Evolutionary conservation across 2,797 vertebrate species (phyloP), one percentile per base, ranked within the genome.

Genomic region (Hippocampus kuda): DNA sequence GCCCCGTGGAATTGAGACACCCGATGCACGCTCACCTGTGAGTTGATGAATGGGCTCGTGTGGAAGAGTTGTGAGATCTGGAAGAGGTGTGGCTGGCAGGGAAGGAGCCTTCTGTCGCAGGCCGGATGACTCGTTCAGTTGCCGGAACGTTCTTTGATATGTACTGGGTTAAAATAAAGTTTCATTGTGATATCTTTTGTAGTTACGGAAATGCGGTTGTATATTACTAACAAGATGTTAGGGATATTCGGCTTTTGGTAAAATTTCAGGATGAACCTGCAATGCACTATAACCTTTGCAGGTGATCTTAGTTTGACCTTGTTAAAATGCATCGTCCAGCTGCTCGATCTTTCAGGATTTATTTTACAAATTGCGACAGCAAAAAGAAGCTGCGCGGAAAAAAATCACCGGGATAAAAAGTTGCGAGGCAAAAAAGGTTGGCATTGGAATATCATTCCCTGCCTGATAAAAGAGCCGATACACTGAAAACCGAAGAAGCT

Each of bases 21-120:
- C 6, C 49, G 18, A 68, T 5, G 53, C 53, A 12, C 2, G 62
- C 70, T 80, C 63, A 88, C 88, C 96, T 96, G 90, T 98, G 94
- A 88, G 94, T 94, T 84, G 96, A 96, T 6, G 94, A 96, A 85
- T 94, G 95, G 65, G 93, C 94, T 82, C 91, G 93, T 66, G 95
- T 95, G 88, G 95, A 97, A 81, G 95, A 96, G 86, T 95, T 95
- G 87, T 97, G 95, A 74, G 96, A 98, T 18, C 94, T 95, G 85
- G 96, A 97, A 83, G 94, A 98, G 83, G 94, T 93, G 74, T 93
- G 95, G 86, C 95, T 98, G 88, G 93, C 93, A 0, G 95, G 94
- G 87, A 98, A 97, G 0, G 96, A 96, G 27, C 92, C 94, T 83
- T 96, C 94, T 9, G 92, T 91, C 85, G 92, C 94, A 69, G 94